These are phyloP conservation scores for Steinernema carpocapsae DNA, from an alignment of 2,888 invertebrate genomes.

Conservation along the genomic window DNA sequence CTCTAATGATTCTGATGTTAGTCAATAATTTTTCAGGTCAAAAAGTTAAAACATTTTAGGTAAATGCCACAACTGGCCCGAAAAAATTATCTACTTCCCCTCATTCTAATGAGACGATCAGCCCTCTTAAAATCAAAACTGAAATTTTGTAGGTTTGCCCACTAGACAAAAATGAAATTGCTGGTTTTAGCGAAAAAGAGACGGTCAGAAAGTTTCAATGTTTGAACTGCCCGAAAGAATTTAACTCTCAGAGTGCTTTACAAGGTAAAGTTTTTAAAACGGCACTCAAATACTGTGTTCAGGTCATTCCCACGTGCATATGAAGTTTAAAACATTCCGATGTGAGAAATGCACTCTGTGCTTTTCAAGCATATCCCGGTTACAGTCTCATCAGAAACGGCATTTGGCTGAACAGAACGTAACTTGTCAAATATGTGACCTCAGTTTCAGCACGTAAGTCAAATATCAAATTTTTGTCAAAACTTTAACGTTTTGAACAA, in stretches of 20 bases:
- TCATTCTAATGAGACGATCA: no score
- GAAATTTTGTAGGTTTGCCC: no score
- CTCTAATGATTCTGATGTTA: no score
- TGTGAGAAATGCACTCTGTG: conserved; percentile 69
- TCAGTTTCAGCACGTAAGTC: conserved; percentile 36
- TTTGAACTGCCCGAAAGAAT: conserved; percentile 67
- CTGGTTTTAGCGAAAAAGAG: neutral
- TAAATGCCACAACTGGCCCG: no score
- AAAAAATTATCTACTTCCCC: no score
- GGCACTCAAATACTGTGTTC: neutral
- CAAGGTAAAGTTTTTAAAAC: conserved; percentile 58
- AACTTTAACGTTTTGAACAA: neutral
- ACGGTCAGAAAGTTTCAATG: conserved; percentile 59
- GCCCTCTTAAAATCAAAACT: no score
- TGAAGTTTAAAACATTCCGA: conserved; percentile 50
- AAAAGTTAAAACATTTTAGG: no score
- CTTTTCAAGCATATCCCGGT: conserved; percentile 64
- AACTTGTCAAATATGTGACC: conserved; percentile 46
- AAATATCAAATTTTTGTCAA: neutral
- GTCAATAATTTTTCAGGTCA: no score
- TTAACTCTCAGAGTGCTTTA: conserved; percentile 63
- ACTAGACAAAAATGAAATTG: no score
- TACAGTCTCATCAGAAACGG: conserved; percentile 64
- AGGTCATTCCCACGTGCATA: conserved; percentile 67
- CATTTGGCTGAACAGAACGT: conserved; percentile 43